phyloP scores from a whole-genome alignment of 2,797 vertebrate genomes.

The Acomys russatus region DNA sequence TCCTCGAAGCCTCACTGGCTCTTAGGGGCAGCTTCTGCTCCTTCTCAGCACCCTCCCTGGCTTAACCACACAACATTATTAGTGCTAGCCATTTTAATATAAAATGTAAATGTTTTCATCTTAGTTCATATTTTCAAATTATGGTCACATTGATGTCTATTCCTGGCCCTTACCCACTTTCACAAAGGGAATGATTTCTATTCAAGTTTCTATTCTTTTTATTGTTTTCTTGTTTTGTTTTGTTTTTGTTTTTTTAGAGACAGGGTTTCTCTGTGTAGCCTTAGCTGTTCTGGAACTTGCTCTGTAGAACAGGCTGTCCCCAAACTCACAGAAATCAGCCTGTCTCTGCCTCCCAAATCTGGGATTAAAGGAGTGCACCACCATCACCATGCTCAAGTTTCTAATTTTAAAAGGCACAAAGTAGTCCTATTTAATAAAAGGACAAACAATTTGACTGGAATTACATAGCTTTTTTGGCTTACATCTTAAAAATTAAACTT shows the following conservation, averaged over 20 bases:
- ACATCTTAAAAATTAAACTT: not conserved
- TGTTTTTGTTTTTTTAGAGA: too few species aligned
- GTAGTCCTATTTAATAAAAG: not conserved
- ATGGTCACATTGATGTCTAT: constrained; percentile 16
- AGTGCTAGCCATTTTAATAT: not conserved
- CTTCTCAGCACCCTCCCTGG: not conserved
- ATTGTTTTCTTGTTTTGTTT: too few species aligned
- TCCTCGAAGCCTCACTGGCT: not conserved
- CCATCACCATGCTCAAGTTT: not conserved
- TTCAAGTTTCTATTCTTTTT: not conserved
- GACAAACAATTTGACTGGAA: not conserved
- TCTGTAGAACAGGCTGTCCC: not conserved
- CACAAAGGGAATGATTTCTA: not conserved
- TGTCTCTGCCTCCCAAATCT: not conserved
- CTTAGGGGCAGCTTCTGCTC: not conserved
- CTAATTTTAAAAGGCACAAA: not conserved
- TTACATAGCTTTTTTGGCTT: not conserved
- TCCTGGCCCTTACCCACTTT: not conserved
- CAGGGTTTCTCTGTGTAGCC: not conserved
- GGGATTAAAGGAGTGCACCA: not conserved
- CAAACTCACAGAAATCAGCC: not conserved
- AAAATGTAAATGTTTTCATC: not conserved
- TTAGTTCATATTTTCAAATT: constrained; percentile 53
- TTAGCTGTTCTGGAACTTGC: not conserved
- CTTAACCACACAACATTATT: not conserved